phyloP scores from a whole-genome alignment of 2,888 invertebrate genomes.

The Deroplatys truncata region DNA sequence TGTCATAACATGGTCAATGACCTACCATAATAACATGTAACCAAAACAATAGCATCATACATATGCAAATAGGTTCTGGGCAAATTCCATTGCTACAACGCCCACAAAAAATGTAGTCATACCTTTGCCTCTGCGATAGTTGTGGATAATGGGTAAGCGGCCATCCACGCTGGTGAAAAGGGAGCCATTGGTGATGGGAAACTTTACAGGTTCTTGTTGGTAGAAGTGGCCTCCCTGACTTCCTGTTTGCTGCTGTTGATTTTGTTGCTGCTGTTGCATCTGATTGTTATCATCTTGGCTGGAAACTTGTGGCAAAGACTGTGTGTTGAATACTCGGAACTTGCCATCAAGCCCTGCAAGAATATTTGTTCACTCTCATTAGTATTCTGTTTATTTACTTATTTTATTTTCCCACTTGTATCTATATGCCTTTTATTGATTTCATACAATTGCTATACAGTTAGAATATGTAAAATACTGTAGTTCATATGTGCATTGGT shows the following conservation, averaged over 20 bases:
- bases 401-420: too few relatives aligned
- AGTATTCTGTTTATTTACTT: not conserved
- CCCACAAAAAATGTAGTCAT: slow-evolving; percentile 6
- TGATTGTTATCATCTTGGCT: slow-evolving; percentile 8
- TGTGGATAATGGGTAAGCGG: slow-evolving; percentile 50
- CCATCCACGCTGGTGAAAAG: slow-evolving; percentile 48
- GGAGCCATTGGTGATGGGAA: slow-evolving; percentile 57
- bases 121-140: slow-evolving; percentile 46
- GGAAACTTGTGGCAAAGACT: not conserved
- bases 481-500: too few relatives aligned
- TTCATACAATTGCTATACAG: too few relatives aligned
- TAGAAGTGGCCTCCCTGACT: slow-evolving; percentile 30
- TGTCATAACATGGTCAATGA: too few relatives aligned
- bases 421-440: too few relatives aligned
- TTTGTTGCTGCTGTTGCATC: slow-evolving; percentile 38
- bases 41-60: too few relatives aligned
- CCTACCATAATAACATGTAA: too few relatives aligned
- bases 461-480: too few relatives aligned
- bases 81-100: not conserved
- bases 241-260: slow-evolving; percentile 40
- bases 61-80: too few relatives aligned
- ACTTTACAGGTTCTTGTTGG: slow-evolving; percentile 47
- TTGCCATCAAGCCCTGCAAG: slow-evolving; percentile 54
- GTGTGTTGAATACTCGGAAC: slow-evolving; percentile 49
- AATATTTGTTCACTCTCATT: not conserved